Evolutionary conservation across 2,888 invertebrate species (phyloP), one percentile per base, ranked within the genome.

Genomic region (Trypoxylon attenuatum): DNA sequence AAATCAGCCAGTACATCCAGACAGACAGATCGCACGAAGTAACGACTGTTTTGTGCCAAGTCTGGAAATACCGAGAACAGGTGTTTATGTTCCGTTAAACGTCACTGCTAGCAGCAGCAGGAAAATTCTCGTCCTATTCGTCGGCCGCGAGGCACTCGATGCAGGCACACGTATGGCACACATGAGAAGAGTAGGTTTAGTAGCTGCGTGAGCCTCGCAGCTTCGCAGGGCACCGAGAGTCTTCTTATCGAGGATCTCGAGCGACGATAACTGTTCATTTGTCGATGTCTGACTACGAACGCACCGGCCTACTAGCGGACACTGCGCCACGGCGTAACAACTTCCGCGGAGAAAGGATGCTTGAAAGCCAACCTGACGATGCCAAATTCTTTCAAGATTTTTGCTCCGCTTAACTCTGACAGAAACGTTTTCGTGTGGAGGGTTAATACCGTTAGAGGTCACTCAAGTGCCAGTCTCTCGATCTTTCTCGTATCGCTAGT

Each of bases 231-330:
- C 63, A 50, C 53, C 45, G 41, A 46, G 49, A 50, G n/a, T n/a
- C 53, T 78, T 78, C 79, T 78, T 78, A 77, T 75, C 75, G 70
- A 49, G 69, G 62, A 78, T 78, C 77, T 75, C 60, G 63, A 49
- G 54, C 66, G 69, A 74, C 60, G 69, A 63, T 77, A 78, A 78
- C 79, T 71, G 77, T 78, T 78, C 71, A 77, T 77, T 70, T 73
- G 77, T 77, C 71, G 71, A 72, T 62, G 56, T 25, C 27, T 54
- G 51, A 46, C 42, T 55, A 51, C 54, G 52, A 39, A 73, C 70
- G 71, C 54, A 55, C 74, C 73, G 71, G 65, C 74, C 74, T 68
- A 74, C 54, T 73, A 49, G 63, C 55, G 52, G 25, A 61, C 51
- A 55, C 65, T 42, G 41, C 46, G 68, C 47, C 63, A 51, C 52